Conservation (phyloP, 2,797 vertebrate genomes). For the Malurus leucopterus region DNA sequence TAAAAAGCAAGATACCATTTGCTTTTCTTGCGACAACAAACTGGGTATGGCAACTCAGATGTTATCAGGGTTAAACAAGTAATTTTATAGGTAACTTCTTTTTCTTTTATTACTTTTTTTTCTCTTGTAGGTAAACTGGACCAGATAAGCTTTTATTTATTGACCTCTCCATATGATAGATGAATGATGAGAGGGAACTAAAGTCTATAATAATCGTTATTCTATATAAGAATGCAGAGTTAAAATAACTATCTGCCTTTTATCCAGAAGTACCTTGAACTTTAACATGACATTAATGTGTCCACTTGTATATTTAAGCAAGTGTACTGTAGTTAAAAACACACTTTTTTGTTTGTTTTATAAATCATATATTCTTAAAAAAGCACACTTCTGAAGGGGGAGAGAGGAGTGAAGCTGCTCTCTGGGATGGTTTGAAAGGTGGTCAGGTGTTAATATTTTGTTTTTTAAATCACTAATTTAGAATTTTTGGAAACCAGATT, state of each 20-base stretch:
- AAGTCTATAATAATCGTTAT: slow-evolving; percentile 48
- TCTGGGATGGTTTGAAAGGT: slow-evolving; percentile 32
- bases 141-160: slow-evolving; percentile 64
- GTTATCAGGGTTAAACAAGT: slow-evolving; percentile 55
- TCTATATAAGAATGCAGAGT: slow-evolving; percentile 54
- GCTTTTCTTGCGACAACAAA: slow-evolving; percentile 66
- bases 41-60: slow-evolving; percentile 57
- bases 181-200: slow-evolving; percentile 37
- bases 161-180: slow-evolving; percentile 45
- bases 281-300: slow-evolving; percentile 57
- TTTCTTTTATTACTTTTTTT: slow-evolving; percentile 50
- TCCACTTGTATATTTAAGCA: slow-evolving; percentile 59
- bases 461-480: slow-evolving; percentile 57
- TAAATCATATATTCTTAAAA: slow-evolving; percentile 58
- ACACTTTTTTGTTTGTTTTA: slow-evolving; percentile 40
- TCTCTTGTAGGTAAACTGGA: slow-evolving; percentile 59
- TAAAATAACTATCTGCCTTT: slow-evolving; percentile 65
- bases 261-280: slow-evolving; percentile 70
- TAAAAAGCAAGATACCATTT: slow-evolving; percentile 54
- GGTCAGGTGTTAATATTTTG: slow-evolving; percentile 50
- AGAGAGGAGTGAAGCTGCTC: slow-evolving; percentile 33
- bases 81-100: slow-evolving; percentile 53
- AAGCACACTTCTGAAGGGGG: slow-evolving; percentile 69
- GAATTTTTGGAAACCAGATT: slow-evolving; percentile 64
- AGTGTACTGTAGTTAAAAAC: slow-evolving; percentile 62